phyloP scores from a whole-genome alignment of 2,888 invertebrate species.

The Drosophila testacea region DNA sequence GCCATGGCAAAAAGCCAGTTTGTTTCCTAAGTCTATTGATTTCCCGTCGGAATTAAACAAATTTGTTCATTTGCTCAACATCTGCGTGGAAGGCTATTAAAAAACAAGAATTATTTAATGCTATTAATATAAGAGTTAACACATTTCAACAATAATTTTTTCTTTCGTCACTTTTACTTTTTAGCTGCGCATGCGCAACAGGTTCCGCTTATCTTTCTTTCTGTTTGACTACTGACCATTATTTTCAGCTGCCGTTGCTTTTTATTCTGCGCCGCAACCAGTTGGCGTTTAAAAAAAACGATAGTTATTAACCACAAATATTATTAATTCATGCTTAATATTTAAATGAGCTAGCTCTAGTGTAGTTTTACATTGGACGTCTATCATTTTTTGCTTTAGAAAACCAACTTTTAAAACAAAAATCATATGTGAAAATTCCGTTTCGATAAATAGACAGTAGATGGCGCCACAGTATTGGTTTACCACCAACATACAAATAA shows the following conservation, averaged over 20 bases:
- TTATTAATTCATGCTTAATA: too few species aligned
- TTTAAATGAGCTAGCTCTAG: too few species aligned
- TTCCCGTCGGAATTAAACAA: slow-evolving; percentile 3
- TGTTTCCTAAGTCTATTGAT: slow-evolving; percentile 76
- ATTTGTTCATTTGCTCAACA: background rate
- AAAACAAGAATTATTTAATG: slow-evolving; percentile 12
- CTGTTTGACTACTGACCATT: slow-evolving; percentile 28
- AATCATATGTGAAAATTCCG: too few species aligned
- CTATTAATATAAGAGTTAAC: background rate
- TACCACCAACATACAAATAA: too few species aligned
- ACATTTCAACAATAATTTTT: slow-evolving; percentile 9
- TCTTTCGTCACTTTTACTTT: slow-evolving; percentile 70
- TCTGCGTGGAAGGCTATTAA: background rate
- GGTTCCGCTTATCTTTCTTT: slow-evolving; percentile 44
- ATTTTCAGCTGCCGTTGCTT: slow-evolving; percentile 20
- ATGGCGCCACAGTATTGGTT: too few species aligned
- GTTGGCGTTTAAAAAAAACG: background rate
- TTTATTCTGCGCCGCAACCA: background rate
- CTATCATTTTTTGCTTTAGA: too few species aligned
- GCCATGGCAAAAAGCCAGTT: slow-evolving; percentile 66
- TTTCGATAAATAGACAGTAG: too few species aligned
- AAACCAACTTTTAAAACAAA: too few species aligned
- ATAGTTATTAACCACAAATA: background rate
- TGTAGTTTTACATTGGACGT: too few species aligned
- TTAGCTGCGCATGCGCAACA: slow-evolving; percentile 60